Evolutionary conservation across 2,797 vertebrate species (phyloP), one percentile per base, ranked within the genome.

Genomic region (Acanthurus tractus): DNA sequence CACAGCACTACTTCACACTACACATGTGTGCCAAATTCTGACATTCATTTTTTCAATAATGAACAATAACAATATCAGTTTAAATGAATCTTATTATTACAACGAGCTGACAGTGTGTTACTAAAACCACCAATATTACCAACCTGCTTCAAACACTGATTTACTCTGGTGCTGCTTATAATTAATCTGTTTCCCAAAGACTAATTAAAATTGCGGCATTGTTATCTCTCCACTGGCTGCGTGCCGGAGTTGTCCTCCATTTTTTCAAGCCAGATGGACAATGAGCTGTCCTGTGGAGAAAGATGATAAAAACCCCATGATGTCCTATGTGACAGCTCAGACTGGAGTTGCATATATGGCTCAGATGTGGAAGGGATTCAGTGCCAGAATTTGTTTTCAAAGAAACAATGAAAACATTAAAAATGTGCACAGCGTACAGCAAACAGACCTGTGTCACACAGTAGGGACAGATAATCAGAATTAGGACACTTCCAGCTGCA

Each of bases 401-500:
- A 70, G 5, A 10, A 23, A 44, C 10, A 58, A 44, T 6, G 0
- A 72, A 58, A 63, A 45, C 18, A 29, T 1, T 61, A 48, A 15
- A 59, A 34, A 34, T 34, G 29, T 18, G 17, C 49, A 56, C 7
- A 62, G 14, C 40, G 55, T 22, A 29, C 62, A 42, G 45, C 29
- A 69, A 66, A 48, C 48, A 29, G 40, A 66, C 76, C 57, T 14
- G 66, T 69, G 72, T 71, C 53, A 53, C 69, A 63, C 23, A 61
- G 18, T 48, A 74, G 38, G 61, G 73, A 68, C 48, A 44, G 71
- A 25, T 44, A 50, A 63, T 74, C 59, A 53, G 70, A 79, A 72
- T 3, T 72, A 68, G 74, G 77, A 69, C 63, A 63, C 78, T 63
- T 86, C 57, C 61, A 78, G 70, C 64, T 70, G 61, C 71, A 73